A percentile compares a stretch with the other conserved stretches of the same genome.
Conservation (phyloP, 2,888 invertebrate genomes). For the Troides oblongomaculatus region DNA sequence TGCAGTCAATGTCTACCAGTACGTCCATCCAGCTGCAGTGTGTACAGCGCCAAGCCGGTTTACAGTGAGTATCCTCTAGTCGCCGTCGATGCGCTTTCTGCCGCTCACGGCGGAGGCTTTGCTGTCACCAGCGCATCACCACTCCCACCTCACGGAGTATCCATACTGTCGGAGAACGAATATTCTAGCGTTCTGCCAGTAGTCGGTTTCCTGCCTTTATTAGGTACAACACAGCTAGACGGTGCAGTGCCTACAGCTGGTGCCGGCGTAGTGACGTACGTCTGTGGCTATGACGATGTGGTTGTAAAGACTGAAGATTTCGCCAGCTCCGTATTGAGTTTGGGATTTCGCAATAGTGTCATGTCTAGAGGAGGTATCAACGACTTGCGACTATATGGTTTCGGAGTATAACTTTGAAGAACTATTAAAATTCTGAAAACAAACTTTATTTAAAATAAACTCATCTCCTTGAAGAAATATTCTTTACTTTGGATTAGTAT, state of each 20-base stretch:
- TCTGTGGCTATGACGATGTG: slow-evolving; percentile 33
- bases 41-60: not conserved
- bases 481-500: too few species aligned
- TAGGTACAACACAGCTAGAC: slow-evolving; percentile 35
- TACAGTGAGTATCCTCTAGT: not conserved
- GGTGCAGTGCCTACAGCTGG: slow-evolving; percentile 34
- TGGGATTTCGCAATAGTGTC: not conserved
- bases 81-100: slow-evolving; percentile 2
- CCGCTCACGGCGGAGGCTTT: slow-evolving; percentile 19
- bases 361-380: not conserved
- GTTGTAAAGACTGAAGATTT: slow-evolving; percentile 30
- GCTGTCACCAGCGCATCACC: slow-evolving; percentile 17
- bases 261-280: slow-evolving; percentile 31
- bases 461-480: too few species aligned
- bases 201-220: slow-evolving; percentile 35
- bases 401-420: not conserved
- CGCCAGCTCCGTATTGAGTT: not conserved
- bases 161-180: slow-evolving; percentile 38
- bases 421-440: too few species aligned
- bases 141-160: slow-evolving; percentile 11
- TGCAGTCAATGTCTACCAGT: not conserved
- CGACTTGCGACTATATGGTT: slow-evolving; percentile 1
- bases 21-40: not conserved
- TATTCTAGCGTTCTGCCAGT: slow-evolving; percentile 40
- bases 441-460: too few species aligned